Percentiles rank a stretch among this genome's conserved stretches.
phyloP scores from a whole-genome alignment of 2,113 vertebrate genomes.

The Spea bombifrons region DNA sequence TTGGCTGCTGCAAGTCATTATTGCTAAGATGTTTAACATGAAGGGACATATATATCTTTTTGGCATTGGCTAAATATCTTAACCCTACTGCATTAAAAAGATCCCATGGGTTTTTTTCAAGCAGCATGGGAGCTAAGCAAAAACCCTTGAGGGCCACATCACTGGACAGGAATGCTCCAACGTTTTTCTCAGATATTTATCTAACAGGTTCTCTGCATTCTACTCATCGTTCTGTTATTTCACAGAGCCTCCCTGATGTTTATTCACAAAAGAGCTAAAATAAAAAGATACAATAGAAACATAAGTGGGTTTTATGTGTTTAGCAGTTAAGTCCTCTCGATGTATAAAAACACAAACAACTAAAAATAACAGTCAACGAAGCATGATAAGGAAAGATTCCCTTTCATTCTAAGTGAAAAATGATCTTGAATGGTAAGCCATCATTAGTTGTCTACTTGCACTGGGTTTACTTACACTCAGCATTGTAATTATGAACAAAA shows the following conservation, averaged over 20 bases:
- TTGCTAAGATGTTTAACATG: too few species aligned
- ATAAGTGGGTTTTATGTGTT: slow-evolving; percentile 42
- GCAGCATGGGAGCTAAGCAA: too few species aligned
- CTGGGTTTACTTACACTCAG: slow-evolving; percentile 25
- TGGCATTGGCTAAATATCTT: too few species aligned
- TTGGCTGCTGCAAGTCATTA: too few species aligned
- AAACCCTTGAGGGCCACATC: too few species aligned
- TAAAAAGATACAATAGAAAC: slow-evolving; percentile 24
- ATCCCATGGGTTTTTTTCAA: too few species aligned
- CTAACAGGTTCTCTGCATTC: background rate
- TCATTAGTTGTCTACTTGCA: slow-evolving; percentile 5
- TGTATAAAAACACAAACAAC: background rate
- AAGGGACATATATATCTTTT: too few species aligned
- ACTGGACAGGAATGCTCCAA: too few species aligned
- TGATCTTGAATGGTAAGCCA: slow-evolving; percentile 28
- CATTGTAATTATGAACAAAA: slow-evolving; percentile 19
- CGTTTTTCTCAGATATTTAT: background rate
- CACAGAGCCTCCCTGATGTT: background rate
- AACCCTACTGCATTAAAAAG: too few species aligned
- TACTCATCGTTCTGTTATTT: background rate
- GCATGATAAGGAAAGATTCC: slow-evolving; percentile 18
- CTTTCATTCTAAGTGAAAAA: slow-evolving; percentile 42
- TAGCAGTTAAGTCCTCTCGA: slow-evolving; percentile 32
- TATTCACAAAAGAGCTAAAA: slow-evolving; percentile 11
- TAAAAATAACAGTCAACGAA: slow-evolving; percentile 35